Conservation (phyloP, 2,113 vertebrate species). For the Fulica atra region DNA sequence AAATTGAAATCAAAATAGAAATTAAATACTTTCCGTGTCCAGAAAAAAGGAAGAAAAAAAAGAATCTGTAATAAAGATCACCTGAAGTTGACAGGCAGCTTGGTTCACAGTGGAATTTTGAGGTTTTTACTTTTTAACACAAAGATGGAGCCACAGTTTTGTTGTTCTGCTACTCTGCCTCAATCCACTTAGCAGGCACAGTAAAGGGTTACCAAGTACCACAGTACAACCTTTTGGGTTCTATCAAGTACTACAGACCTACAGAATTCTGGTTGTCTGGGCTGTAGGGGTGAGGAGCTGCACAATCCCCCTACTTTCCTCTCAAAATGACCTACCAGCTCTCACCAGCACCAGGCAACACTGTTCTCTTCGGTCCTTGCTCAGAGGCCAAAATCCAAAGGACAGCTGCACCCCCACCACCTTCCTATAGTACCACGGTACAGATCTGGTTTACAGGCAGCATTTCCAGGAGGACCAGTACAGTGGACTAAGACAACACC, state of each 20-base stretch:
- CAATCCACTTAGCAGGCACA: fast-evolving
- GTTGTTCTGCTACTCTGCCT: neutral
- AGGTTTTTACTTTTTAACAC: neutral
- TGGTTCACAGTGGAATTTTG: neutral
- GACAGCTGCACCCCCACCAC: fast-evolving
- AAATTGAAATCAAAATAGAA: neutral
- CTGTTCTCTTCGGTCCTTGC: neutral
- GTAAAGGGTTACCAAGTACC: too few species aligned
- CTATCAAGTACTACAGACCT: neutral
- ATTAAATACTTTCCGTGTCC: neutral
- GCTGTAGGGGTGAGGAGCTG: neutral
- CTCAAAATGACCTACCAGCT: neutral
- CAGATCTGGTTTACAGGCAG: neutral
- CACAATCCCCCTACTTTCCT: neutral
- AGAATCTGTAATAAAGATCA: neutral
- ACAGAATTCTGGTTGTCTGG: too few species aligned
- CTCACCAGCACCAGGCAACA: neutral
- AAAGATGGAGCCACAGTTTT: too few species aligned
- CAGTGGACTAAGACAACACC: neutral
- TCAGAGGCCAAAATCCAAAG: too few species aligned
- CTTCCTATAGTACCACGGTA: too few species aligned
- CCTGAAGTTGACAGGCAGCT: too few species aligned
- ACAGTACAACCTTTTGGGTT: neutral
- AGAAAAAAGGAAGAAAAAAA: neutral
- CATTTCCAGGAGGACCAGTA: neutral